Evolutionary conservation across 1,140 invertebrate species (phyloP), one percentile per base, ranked within the genome.

Genomic region (Holcopasites calliopsidis): DNA sequence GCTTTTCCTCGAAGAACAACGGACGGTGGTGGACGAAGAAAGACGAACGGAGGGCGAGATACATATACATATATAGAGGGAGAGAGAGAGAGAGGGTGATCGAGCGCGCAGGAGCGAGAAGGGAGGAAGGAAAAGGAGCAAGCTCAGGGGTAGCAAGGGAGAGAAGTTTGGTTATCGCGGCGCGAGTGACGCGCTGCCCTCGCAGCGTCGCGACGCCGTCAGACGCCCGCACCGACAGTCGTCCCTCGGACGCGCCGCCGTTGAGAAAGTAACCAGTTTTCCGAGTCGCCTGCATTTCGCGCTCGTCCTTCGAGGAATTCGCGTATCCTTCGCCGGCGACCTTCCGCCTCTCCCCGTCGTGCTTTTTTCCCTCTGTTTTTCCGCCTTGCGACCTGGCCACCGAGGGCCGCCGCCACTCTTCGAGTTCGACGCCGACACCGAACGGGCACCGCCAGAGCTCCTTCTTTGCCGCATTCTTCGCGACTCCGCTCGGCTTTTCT

Each of bases 191-290:
- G 81, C 81, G 80, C 68, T 80, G 78, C 74, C 80, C 76, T 76
- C 78, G 70, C 71, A 78, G 76, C 83, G 79, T 82, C 81, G 82
- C 79, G 82, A 79, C 77, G 78, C 82, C 65, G 35, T 64, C 68
- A 75, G 65, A 80, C 77, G 80, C 52, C 80, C 71, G n/a, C n/a
- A n/a, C n/a, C n/a, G 83, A 85, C 87, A 89, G 86, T 87, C 82
- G 77, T 80, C 85, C 85, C 80, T 79, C 68, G 79, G 81, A 83
- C 86, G 86, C 82, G 78, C 81, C 76, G 64, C 80, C 66, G 71
- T 82, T 76, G 74, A 7, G 47, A 23, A 65, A 60, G 52, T 50
- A 60, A 66, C 80, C 71, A 72, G 49, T 55, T 64, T 23, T 55
- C 42, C 44, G 28, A 76, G 33, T 21, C 49, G 66, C 50, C 65